These are phyloP conservation scores for Atta texana DNA, from an alignment of 1,140 invertebrate genomes.

Conservation along the genomic window DNA sequence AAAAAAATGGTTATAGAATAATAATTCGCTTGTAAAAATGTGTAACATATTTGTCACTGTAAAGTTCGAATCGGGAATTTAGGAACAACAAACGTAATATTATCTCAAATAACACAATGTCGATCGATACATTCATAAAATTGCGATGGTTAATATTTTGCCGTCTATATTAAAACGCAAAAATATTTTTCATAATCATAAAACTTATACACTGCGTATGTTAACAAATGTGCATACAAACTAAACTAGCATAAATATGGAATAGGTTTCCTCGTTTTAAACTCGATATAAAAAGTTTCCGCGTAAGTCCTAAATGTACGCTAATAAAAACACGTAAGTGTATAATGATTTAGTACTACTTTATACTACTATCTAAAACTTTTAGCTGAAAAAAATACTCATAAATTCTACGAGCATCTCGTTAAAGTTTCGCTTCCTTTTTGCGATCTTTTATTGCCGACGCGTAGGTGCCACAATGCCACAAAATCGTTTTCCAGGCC, in stretches of 20 bases:
- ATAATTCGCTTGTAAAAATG: slow-evolving; percentile 49
- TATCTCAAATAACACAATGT: slow-evolving; percentile 36
- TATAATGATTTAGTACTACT: slow-evolving; percentile 48
- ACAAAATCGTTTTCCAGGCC: slow-evolving; percentile 45
- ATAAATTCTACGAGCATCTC: slow-evolving; percentile 48
- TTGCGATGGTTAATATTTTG: slow-evolving; percentile 23
- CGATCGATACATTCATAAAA: slow-evolving; percentile 33
- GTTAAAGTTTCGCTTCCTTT: slow-evolving; percentile 51
- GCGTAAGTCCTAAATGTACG: not conserved
- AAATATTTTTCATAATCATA: slow-evolving; percentile 38
- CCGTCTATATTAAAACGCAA: slow-evolving; percentile 13
- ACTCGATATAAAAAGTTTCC: slow-evolving; percentile 27
- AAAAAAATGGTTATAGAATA: slow-evolving; percentile 41
- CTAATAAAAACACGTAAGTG: slow-evolving; percentile 28
- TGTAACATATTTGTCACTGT: slow-evolving; percentile 26
- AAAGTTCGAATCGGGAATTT: slow-evolving; percentile 41
- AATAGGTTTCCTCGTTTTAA: slow-evolving; percentile 6
- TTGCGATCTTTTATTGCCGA: slow-evolving; percentile 53
- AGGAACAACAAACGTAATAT: slow-evolving; percentile 30
- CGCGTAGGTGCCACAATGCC: slow-evolving; percentile 48
- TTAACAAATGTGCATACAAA: slow-evolving; percentile 2
- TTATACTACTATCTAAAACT: slow-evolving; percentile 26
- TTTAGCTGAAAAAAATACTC: slow-evolving; percentile 32
- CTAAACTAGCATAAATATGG: not conserved
- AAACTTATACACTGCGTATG: not conserved